phyloP scores from a whole-genome alignment of 35 echinoderm and acorn worm genomes.

The Eucidaris tribuloides region DNA sequence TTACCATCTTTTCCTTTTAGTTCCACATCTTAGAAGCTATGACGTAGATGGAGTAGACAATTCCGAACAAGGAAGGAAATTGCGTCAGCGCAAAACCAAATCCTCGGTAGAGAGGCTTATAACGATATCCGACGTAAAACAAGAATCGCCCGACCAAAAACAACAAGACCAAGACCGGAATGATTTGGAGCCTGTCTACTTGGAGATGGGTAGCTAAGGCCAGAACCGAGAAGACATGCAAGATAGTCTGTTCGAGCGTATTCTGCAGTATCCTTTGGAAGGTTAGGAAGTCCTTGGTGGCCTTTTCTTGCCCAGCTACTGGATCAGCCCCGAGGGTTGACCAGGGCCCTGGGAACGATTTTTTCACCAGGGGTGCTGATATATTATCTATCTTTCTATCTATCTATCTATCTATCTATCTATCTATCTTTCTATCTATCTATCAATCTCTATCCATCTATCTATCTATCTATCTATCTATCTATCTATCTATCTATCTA shows the following conservation, averaged over 20 bases:
- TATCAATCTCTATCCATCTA: no score
- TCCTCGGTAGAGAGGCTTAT: neutral
- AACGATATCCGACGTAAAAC: neutral
- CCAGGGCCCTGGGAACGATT: no score
- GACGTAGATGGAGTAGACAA: neutral
- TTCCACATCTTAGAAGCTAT: no score
- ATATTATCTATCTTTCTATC: no score
- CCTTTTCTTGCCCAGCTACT: neutral
- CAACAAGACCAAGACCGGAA: neutral
- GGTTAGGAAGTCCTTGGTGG: neutral
- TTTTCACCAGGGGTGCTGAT: no score
- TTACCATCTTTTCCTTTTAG: no score
- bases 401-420: no score
- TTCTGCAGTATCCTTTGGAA: constrained; percentile 8
- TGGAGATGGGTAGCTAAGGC: neutral
- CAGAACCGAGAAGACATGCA: neutral
- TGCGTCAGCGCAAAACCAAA: neutral
- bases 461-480: no score
- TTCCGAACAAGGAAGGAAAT: neutral
- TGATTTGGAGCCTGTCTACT: neutral
- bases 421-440: no score
- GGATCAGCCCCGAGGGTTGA: neutral
- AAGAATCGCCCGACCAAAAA: constrained; percentile 2
- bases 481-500: no score
- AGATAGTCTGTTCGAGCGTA: neutral